phyloP scores from a whole-genome alignment of 2,113 vertebrate species.

The Damaliscus lunatus region DNA sequence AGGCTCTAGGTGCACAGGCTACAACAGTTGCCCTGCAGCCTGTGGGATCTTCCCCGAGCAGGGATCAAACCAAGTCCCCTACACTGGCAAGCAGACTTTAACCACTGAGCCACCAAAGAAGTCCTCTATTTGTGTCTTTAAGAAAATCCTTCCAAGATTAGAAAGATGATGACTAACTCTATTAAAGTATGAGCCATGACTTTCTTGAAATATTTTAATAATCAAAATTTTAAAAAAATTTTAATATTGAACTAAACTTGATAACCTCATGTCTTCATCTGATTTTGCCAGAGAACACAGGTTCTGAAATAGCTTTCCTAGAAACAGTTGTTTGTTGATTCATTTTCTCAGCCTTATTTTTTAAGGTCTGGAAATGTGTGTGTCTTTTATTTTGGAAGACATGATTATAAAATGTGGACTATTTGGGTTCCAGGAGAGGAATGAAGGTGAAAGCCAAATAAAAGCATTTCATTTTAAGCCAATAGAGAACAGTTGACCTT shows the following conservation, averaged over 20 bases:
- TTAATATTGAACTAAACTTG: not conserved
- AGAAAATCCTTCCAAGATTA: not conserved
- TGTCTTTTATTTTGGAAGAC: not conserved
- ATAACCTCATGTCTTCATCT: not conserved
- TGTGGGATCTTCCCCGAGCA: not conserved
- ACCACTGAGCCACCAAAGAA: not conserved
- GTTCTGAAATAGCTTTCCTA: not conserved
- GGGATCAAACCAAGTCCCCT: not conserved
- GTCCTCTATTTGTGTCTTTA: not conserved
- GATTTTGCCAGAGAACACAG: not conserved
- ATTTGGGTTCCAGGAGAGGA: not conserved
- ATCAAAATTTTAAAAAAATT: not conserved
- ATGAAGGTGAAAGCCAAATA: not conserved
- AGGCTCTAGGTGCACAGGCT: not conserved
- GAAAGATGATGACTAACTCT: not conserved
- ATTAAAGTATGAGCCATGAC: not conserved
- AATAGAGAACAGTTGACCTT: fast-evolving
- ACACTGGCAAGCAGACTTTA: not conserved
- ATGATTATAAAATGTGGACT: not conserved
- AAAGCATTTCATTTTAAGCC: not conserved
- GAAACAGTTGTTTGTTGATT: not conserved
- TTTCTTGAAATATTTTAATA: not conserved
- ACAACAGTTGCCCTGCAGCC: not conserved
- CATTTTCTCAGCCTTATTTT: not conserved
- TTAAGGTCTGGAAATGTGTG: not conserved